Base-by-base conservation (phyloP, 2,113 vertebrate species). In the Paramormyrops kingsleyae region DNA sequence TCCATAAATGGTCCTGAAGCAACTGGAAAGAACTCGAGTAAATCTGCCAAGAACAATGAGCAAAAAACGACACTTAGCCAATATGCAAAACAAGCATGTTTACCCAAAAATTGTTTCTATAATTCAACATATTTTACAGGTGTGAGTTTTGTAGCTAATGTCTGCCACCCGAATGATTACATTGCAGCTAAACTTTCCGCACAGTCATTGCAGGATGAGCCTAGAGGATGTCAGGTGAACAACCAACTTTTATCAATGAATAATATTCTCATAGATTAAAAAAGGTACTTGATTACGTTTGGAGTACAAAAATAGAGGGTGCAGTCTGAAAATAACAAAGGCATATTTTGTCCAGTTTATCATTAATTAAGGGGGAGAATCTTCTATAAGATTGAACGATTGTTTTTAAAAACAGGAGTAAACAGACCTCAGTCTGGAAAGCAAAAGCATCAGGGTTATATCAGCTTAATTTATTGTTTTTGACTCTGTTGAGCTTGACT, bases 1-100 rank as follows among this genome's bases (percentile, higher is more conserved):
- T 80, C 74, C 35, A 42, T 80, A 80, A 77, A 80, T 13, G 74
- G 35, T 80, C 74, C 74, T 80, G 31, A 80, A 80, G 74, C 74
- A 42, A 80, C 74, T 80, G 74, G 74, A 80, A 80, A 80, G 35
- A 42, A 80, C 62, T 70, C 6, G 74, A 80, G 74, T 42, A 80
- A 80, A 80, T 80, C 35, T 80, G 74, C 74, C 74, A 80, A 80
- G 35, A 80, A 80, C 74, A 80, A 80, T 80, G 74, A 80, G 35
- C 35, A 80, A 80, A 80, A 80, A 80, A 17, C 74, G 17, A 42
- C 15, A 8, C 74, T 80, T 19, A 17, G 74, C 74, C 74, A 80
- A 80, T 80, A 80, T 80, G 74, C 74, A 80, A 80, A 80, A 80
- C 35, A 80, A 42, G 74, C 74, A 80, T 19, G 74, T 80, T 80